These are phyloP conservation scores for Streptopelia turtur DNA, from an alignment of 2,797 vertebrate genomes.

Conservation along the genomic window DNA sequence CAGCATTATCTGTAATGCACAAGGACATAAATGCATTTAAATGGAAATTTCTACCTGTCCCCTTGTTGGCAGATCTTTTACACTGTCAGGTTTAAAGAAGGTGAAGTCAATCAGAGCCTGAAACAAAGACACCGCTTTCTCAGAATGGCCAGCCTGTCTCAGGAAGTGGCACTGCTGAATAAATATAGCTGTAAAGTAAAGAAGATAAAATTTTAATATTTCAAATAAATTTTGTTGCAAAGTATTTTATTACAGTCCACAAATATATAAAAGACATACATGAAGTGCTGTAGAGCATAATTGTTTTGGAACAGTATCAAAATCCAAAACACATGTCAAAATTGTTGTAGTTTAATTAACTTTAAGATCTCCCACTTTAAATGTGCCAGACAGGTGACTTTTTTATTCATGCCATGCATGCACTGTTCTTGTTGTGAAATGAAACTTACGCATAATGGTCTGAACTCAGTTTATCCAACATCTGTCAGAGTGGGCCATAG, in stretches of 20 bases:
- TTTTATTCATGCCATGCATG: background rate
- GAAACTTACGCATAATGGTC: background rate
- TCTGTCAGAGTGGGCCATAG: background rate
- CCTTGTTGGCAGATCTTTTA: conserved; percentile 84
- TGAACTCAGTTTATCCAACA: background rate
- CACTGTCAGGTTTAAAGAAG: conserved; percentile 90
- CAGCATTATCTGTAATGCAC: background rate
- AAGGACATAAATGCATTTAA: background rate
- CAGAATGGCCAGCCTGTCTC: conserved; percentile 87
- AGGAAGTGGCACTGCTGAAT: conserved; percentile 92
- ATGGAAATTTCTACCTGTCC: conserved; percentile 76
- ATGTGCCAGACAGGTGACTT: background rate
- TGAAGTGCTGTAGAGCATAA: background rate
- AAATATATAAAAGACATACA: background rate
- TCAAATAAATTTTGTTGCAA: background rate
- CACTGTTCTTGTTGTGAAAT: background rate
- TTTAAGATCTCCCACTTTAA: background rate
- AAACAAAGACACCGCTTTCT: conserved; percentile 89
- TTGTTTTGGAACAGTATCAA: background rate
- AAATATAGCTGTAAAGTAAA: conserved; percentile 82
- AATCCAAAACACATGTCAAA: background rate
- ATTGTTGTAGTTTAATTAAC: background rate
- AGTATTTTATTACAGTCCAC: background rate
- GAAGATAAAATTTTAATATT: background rate
- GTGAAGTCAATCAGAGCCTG: conserved; percentile 89